These are phyloP conservation scores for Elegia similella DNA, from an alignment of 2,888 invertebrate genomes.

Conservation along the genomic window DNA sequence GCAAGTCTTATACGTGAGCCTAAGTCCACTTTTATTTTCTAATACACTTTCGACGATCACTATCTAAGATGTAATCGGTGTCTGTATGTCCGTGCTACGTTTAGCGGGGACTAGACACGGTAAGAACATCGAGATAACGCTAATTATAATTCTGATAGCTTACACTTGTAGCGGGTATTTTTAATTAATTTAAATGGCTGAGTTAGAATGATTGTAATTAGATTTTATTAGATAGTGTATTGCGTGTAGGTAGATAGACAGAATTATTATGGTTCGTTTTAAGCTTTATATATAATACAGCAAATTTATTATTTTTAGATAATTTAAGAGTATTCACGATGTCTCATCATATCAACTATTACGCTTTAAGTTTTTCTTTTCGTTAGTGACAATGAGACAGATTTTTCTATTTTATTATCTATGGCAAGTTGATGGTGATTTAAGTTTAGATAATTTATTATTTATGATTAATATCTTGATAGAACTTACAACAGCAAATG, in stretches of 20 bases:
- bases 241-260: not conserved
- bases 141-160: constrained; percentile 9
- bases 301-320: too few relatives aligned
- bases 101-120: not conserved
- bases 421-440: too few relatives aligned
- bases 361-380: too few relatives aligned
- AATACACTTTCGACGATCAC: constrained; percentile 22
- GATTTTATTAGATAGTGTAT: not conserved
- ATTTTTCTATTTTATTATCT: too few relatives aligned
- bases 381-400: too few relatives aligned
- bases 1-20: constrained; percentile 4
- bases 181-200: constrained; percentile 3
- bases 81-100: constrained; percentile 1
- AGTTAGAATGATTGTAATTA: not conserved
- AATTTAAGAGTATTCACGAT: too few relatives aligned
- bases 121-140: constrained; percentile 10
- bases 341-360: too few relatives aligned
- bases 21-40: constrained; percentile 34
- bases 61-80: constrained; percentile 2
- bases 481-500: too few relatives aligned
- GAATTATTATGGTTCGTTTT: too few relatives aligned
- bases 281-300: too few relatives aligned
- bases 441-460: too few relatives aligned
- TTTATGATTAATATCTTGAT: too few relatives aligned
- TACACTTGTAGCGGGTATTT: constrained; percentile 2